Conservation (phyloP, 1,140 invertebrate species). For the Aricia agestis region DNA sequence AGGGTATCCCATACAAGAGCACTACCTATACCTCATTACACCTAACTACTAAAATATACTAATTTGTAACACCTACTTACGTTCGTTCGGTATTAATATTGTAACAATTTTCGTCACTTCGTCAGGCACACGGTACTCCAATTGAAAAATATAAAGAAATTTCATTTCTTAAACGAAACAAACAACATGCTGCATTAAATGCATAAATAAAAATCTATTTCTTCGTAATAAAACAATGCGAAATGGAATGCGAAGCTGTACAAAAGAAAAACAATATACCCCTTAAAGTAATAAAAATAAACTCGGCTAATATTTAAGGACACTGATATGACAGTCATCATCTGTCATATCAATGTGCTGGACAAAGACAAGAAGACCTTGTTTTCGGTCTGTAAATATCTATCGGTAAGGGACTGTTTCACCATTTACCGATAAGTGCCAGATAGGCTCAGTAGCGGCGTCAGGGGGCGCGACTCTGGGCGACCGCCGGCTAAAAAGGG, state of each 20-base stretch:
- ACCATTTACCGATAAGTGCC: no score
- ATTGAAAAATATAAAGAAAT: constrained; percentile 6
- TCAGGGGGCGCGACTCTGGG: no score
- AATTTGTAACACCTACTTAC: not conserved
- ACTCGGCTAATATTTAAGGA: not conserved
- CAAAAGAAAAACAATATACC: not conserved
- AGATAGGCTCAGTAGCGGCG: no score
- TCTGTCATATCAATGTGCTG: no score
- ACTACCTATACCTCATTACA: not conserved
- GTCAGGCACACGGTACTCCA: not conserved
- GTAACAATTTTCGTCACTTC: constrained; percentile 1
- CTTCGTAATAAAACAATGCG: not conserved
- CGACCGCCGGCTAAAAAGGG: no score
- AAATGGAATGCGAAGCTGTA: constrained; percentile 15
- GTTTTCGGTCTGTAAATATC: no score
- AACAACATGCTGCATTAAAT: constrained; percentile 5
- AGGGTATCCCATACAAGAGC: not conserved
- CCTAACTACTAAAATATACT: not conserved
- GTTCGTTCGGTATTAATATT: not conserved
- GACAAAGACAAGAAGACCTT: no score
- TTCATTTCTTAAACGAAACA: not conserved
- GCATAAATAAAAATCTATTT: not conserved
- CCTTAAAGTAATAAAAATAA: not conserved
- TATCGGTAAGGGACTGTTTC: no score
- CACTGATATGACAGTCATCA: no score